Evolutionary conservation across 2,888 invertebrate genomes (phyloP), one percentile per base, ranked within the genome.

Genomic region (Adelognathus sp.): DNA sequence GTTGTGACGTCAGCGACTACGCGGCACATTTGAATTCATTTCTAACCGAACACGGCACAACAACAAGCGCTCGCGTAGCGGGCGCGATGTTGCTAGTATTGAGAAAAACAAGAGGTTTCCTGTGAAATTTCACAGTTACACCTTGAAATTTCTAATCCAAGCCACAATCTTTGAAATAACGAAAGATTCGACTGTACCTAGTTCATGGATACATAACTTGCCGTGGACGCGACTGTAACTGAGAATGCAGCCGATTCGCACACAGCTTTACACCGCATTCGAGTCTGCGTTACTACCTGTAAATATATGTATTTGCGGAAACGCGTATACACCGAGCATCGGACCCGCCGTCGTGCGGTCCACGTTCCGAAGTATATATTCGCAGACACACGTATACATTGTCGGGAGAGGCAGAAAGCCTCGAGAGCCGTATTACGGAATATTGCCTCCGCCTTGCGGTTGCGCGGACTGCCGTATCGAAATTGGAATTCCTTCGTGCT

Each of bases 401-500:
- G 14, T 64, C 31, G n/a, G n/a, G 29, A 70, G 73, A 63, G 73
- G 39, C 46, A 71, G 71, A 66, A 50, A 67, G 61, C 69, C 54
- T n/a, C 50, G 11, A 24, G 44, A 58, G 71, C 56, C 67, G 69
- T 79, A 81, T 79, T 79, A 76, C 66, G 58, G 50, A 71, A 69
- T 76, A 72, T 76, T 73, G 70, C 69, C 60, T 70, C 61, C 61
- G 52, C 54, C 56, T 76, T 76, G 81, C 50, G 81, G 77, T 80
- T 81, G 56, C 61, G 64, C 66, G 39, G 58, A 73, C 63, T 33
- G 29, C 69, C 50, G 73, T 79, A 81, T 80, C 77, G 81, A 80
- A 81, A 81, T 80, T 80, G 77, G 69, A 81, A 81, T 81, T 81
- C 79, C 77, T 77, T 58, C 39, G 69, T 66, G 77, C 66, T 67